These are phyloP conservation scores for Oxytorus armatus DNA, from an alignment of 2,888 invertebrate species.

Conservation along the genomic window DNA sequence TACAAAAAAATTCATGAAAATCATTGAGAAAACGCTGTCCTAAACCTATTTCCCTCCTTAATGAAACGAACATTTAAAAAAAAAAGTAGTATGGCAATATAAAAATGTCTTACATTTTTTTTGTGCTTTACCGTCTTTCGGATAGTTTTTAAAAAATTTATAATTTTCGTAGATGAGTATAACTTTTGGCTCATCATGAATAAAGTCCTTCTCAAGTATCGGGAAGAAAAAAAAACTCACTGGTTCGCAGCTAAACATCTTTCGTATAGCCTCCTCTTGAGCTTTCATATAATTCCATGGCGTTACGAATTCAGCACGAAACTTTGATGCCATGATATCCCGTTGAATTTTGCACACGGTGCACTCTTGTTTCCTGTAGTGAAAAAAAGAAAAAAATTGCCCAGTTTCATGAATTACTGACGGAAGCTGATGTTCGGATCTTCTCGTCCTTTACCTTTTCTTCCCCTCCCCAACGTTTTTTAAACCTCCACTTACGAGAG, in stretches of 20 bases:
- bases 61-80: slow-evolving; percentile 7
- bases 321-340: slow-evolving; percentile 68
- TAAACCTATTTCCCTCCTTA: no score
- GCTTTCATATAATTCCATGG: slow-evolving; percentile 75
- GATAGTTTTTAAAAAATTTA: neutral
- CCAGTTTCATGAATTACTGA: slow-evolving; percentile 33
- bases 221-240: slow-evolving; percentile 42
- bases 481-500: slow-evolving; percentile 19
- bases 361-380: slow-evolving; percentile 10
- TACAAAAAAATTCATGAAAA: no score
- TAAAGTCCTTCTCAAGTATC: slow-evolving; percentile 19
- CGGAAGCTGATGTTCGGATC: slow-evolving; percentile 8
- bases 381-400: no score
- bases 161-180: slow-evolving; percentile 8
- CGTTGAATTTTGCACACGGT: slow-evolving; percentile 31
- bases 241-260: slow-evolving; percentile 60
- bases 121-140: neutral
- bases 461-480: slow-evolving; percentile 5
- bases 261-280: slow-evolving; percentile 64
- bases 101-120: neutral
- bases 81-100: no score
- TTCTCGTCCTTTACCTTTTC: neutral
- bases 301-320: slow-evolving; percentile 71
- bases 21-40: no score
- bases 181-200: slow-evolving; percentile 35